A percentile compares a stretch with the other conserved stretches of the same genome.
Conservation (phyloP, 2,797 vertebrate genomes). For the Malacoctenus gilli region DNA sequence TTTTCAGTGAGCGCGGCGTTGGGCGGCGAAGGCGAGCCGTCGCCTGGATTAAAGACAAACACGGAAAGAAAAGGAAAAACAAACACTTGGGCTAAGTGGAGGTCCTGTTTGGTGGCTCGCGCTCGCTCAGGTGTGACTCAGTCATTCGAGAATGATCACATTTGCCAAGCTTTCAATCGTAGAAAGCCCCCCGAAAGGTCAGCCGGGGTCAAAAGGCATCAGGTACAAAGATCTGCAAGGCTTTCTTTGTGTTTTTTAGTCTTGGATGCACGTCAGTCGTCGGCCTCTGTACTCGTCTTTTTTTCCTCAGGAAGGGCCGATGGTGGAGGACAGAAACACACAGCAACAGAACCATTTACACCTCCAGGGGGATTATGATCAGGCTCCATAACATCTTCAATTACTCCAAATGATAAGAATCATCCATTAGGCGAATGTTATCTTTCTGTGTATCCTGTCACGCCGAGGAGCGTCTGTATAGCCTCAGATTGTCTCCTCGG, state of each 20-base stretch:
- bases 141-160: conserved; percentile 49
- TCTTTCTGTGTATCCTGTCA: conserved; percentile 55
- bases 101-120: conserved; percentile 65
- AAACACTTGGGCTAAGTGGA: conserved; percentile 62
- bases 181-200: conserved; percentile 16
- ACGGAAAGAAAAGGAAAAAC: conserved; percentile 69
- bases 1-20: conserved; percentile 53
- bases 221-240: no score
- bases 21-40: conserved; percentile 42
- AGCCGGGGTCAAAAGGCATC: conserved; percentile 26
- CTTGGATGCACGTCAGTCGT: conserved; percentile 32
- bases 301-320: conserved; percentile 33
- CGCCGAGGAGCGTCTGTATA: conserved; percentile 16
- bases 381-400: conserved; percentile 57
- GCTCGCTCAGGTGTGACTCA: conserved; percentile 51
- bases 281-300: conserved; percentile 38
- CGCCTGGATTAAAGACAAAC: conserved; percentile 52
- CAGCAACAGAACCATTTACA: conserved; percentile 67
- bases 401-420: conserved; percentile 64
- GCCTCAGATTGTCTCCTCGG: conserved; percentile 16
- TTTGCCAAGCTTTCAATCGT: conserved; percentile 34
- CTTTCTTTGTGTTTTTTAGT: conserved; percentile 26
- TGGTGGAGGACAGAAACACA: conserved; percentile 31
- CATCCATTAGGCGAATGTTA: conserved; percentile 59
- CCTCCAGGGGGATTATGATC: conserved; percentile 51